Conservation (phyloP, 2,797 vertebrate species). For the Gephyroberyx darwinii region DNA sequence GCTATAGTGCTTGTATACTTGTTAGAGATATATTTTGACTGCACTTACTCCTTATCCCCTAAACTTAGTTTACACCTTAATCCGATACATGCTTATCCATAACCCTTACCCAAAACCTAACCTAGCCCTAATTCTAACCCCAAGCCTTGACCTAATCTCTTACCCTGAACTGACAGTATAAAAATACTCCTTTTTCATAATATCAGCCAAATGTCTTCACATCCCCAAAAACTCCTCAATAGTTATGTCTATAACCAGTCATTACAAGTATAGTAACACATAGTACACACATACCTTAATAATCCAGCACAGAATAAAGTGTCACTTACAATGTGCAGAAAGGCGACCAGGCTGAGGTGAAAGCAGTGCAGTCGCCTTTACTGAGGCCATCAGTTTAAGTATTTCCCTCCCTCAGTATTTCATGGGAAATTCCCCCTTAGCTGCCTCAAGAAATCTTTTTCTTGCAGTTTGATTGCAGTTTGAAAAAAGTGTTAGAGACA, state of each 20-base stretch:
- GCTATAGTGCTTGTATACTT: neutral
- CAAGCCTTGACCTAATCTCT: neutral
- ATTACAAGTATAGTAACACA: neutral
- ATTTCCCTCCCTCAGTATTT: too few relatives aligned
- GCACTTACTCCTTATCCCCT: too few relatives aligned
- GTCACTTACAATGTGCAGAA: neutral
- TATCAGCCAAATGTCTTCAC: neutral
- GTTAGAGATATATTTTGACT: too few relatives aligned
- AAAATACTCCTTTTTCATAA: neutral
- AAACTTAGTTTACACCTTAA: too few relatives aligned
- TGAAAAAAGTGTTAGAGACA: too few relatives aligned
- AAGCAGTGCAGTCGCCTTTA: too few relatives aligned
- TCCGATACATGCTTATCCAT: too few relatives aligned
- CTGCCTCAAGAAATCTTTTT: too few relatives aligned
- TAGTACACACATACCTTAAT: neutral
- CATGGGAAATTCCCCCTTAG: too few relatives aligned
- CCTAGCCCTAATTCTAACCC: neutral
- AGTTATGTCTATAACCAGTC: neutral
- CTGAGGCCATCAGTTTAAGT: too few relatives aligned
- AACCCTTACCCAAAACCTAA: neutral
- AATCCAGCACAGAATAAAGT: neutral
- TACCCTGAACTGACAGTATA: neutral
- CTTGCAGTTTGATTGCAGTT: too few relatives aligned
- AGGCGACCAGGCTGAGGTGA: too few relatives aligned
- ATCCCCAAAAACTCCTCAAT: neutral